These are phyloP conservation scores for Stichopus chloronotus DNA, from an alignment of 35 echinoderm and acorn worm genomes.

Conservation along the genomic window DNA sequence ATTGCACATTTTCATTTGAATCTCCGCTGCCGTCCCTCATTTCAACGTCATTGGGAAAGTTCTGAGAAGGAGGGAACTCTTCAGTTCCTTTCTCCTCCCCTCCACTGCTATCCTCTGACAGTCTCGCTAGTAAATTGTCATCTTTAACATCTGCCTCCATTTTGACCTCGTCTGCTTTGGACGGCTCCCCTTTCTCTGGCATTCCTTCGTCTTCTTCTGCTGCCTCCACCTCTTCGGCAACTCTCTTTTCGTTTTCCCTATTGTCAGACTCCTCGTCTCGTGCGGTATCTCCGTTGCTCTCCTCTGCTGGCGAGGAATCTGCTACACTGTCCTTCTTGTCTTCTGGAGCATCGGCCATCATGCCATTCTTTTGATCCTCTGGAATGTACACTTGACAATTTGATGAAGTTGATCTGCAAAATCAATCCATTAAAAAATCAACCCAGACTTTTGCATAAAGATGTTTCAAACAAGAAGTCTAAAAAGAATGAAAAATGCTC, in stretches of 20 bases:
- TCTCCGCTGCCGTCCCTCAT: constrained; percentile 18
- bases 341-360: not conserved
- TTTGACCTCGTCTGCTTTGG: not conserved
- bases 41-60: constrained; percentile 32
- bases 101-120: not conserved
- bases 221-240: not conserved
- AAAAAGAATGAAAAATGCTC: too few relatives aligned
- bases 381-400: constrained; percentile 71
- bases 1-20: constrained; percentile 41
- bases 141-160: not conserved
- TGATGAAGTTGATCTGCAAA: not conserved
- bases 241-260: not conserved
- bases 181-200: not conserved
- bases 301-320: not conserved
- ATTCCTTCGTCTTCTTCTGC: not conserved
- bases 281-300: not conserved
- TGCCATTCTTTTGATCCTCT: constrained; percentile 33
- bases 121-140: not conserved
- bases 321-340: not conserved
- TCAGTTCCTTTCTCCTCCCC: not conserved
- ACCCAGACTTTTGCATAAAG: too few relatives aligned
- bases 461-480: too few relatives aligned
- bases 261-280: not conserved
- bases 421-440: not conserved
- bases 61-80: not conserved